Conservation (phyloP, 2,888 invertebrate species). For the Drosophila anceps region DNA sequence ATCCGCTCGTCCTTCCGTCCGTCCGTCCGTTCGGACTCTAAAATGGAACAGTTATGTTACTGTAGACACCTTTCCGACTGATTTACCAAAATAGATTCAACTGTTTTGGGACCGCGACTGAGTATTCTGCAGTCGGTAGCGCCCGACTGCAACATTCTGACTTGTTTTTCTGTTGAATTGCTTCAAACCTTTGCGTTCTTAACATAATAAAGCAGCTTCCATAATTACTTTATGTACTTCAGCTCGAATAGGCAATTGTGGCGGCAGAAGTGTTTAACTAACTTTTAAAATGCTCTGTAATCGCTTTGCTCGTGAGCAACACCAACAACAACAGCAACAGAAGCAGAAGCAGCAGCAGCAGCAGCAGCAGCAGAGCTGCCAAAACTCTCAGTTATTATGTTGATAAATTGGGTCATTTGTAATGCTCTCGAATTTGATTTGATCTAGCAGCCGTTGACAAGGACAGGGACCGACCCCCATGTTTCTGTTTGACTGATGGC, state of each 20-base stretch:
- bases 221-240: background rate
- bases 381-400: background rate
- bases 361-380: background rate
- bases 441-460: conserved; percentile 16
- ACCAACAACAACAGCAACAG: background rate
- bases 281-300: background rate
- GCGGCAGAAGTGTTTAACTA: background rate
- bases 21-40: too few species aligned
- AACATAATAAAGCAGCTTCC: conserved; percentile 1
- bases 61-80: background rate
- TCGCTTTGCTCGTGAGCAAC: background rate
- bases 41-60: too few species aligned
- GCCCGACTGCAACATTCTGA: background rate
- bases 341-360: background rate
- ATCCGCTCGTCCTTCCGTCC: too few species aligned
- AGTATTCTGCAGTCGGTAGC: background rate
- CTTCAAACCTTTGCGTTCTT: background rate
- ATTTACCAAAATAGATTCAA: background rate
- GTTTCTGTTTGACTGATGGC: conserved; percentile 29
- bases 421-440: conserved; percentile 19
- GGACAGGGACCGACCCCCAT: background rate
- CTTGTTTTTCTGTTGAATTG: background rate
- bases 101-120: background rate
- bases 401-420: conserved; percentile 33
- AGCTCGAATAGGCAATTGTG: background rate